Conservation (phyloP, 2,888 invertebrate species). For the Pristionchus exspectatus region DNA sequence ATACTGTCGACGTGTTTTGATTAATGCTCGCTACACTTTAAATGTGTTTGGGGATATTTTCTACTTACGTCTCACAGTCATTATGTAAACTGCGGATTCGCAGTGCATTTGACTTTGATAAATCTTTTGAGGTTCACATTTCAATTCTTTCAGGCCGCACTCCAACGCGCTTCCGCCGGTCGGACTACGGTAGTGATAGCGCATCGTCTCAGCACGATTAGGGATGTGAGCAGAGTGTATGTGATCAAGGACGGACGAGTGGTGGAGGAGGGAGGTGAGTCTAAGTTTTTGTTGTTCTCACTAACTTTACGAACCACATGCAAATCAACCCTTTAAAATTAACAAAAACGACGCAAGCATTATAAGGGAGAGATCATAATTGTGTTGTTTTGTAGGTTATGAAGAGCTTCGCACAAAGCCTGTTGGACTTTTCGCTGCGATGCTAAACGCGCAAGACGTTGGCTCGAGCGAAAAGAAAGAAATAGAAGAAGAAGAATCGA, state of each 20-base stretch:
- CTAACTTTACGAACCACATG: too few species aligned
- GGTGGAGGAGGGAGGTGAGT: slow-evolving; percentile 20
- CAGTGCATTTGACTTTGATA: too few species aligned
- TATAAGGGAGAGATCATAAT: neutral
- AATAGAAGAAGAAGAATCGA: neutral
- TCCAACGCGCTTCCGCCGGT: slow-evolving; percentile 14
- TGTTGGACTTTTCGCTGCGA: neutral
- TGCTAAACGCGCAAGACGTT: neutral
- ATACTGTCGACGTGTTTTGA: too few species aligned
- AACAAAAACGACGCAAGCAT: too few species aligned
- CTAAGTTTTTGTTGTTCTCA: too few species aligned
- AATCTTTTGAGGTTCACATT: too few species aligned
- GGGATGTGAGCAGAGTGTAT: slow-evolving; percentile 11
- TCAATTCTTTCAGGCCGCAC: neutral
- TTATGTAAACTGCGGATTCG: too few species aligned
- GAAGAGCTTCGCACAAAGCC: neutral
- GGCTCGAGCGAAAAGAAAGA: neutral
- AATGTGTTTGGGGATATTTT: too few species aligned
- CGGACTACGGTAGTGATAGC: slow-evolving; percentile 39
- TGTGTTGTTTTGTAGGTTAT: neutral
- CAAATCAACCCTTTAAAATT: too few species aligned
- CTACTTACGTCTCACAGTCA: too few species aligned
- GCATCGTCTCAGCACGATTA: slow-evolving; percentile 40
- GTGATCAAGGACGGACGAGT: slow-evolving; percentile 15
- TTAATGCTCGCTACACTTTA: too few species aligned